phyloP scores from a whole-genome alignment of 2,797 vertebrate species.

The Prionace glauca region DNA sequence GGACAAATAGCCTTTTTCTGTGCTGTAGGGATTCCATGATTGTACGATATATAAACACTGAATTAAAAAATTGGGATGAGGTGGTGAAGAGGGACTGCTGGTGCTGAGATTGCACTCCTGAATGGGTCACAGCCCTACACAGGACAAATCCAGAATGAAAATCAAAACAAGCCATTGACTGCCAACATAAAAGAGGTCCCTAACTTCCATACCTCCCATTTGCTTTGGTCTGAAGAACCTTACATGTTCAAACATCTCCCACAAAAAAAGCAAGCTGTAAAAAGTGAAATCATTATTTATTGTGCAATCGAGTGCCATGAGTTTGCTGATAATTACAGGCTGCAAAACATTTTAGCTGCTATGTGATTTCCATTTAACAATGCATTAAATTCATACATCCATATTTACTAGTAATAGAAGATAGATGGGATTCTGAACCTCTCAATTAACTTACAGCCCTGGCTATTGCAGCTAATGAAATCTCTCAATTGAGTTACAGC shows the following conservation, averaged over 20 bases:
- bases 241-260: background rate
- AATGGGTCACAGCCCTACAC: background rate
- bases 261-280: background rate
- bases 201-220: background rate
- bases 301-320: background rate
- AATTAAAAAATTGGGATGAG: background rate
- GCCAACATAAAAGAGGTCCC: background rate
- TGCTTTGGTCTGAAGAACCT: background rate
- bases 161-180: background rate
- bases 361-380: slow-evolving; percentile 19
- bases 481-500: slow-evolving; percentile 10
- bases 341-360: background rate
- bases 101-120: background rate
- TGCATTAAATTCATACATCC: slow-evolving; percentile 24
- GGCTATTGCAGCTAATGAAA: background rate
- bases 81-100: background rate
- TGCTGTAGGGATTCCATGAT: too few species aligned
- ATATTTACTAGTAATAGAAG: slow-evolving; percentile 23
- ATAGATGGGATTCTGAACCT: background rate
- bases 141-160: background rate
- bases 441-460: slow-evolving; percentile 12
- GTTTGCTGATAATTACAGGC: background rate
- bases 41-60: too few species aligned
- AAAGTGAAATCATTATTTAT: slow-evolving; percentile 7
- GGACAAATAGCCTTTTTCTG: too few species aligned